Percentiles rank a stretch among this genome's conserved stretches.
phyloP scores from a whole-genome alignment of 2,797 vertebrate genomes.

The Acipenser transmontanus region DNA sequence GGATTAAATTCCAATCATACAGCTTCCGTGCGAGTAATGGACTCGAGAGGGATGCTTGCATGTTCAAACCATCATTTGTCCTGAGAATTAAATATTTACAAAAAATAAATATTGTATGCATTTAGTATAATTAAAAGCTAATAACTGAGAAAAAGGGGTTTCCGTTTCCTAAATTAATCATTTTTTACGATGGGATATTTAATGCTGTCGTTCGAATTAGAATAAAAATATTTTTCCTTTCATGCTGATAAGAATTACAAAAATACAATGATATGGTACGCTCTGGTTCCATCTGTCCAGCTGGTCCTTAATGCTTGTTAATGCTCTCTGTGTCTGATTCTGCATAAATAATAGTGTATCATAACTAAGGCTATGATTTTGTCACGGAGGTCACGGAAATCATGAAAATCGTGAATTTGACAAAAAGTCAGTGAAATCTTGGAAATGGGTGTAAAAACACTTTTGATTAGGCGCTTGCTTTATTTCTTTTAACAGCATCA shows the following conservation, averaged over 20 bases:
- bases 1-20: slow-evolving; percentile 43
- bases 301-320: too few species aligned
- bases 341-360: too few species aligned
- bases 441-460: too few species aligned
- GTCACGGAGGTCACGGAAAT: too few species aligned
- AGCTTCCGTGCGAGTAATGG: slow-evolving; percentile 43
- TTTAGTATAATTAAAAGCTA: slow-evolving; percentile 56
- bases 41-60: slow-evolving; percentile 28
- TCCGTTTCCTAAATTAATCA: slow-evolving; percentile 47
- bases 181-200: slow-evolving; percentile 38
- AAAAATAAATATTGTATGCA: slow-evolving; percentile 31
- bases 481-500: too few species aligned
- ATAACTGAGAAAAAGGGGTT: slow-evolving; percentile 42
- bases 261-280: background rate
- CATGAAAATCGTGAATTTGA: too few species aligned
- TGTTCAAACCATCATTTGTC: slow-evolving; percentile 27
- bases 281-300: too few species aligned
- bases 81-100: slow-evolving; percentile 11
- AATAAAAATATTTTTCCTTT: slow-evolving; percentile 50
- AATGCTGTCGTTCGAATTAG: slow-evolving; percentile 43
- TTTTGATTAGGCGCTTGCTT: too few species aligned
- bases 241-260: slow-evolving; percentile 17
- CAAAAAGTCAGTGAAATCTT: too few species aligned
- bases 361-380: too few species aligned
- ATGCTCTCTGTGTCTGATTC: too few species aligned